phyloP scores from a whole-genome alignment of 2,113 vertebrate species.

The Seriola aureovittata region DNA sequence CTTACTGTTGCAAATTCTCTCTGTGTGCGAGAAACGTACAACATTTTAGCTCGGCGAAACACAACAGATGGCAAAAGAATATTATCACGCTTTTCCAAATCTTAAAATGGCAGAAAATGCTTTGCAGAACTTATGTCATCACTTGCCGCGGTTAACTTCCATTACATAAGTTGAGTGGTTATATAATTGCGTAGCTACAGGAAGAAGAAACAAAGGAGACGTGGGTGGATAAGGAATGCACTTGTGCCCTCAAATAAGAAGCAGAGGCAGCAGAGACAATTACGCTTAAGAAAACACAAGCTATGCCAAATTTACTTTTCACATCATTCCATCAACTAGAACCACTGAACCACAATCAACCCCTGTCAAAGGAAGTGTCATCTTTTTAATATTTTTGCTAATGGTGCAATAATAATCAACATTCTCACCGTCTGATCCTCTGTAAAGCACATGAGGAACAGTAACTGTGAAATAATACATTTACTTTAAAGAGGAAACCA shows the following conservation, averaged over 20 bases:
- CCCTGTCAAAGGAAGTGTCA: not conserved
- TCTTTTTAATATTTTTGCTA: not conserved
- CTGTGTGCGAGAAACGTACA: not conserved
- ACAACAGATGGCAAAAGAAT: constrained; percentile 30
- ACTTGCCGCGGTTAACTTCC: constrained; percentile 38
- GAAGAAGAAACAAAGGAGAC: constrained; percentile 58
- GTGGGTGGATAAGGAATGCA: constrained; percentile 54
- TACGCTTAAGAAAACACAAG: constrained; percentile 11
- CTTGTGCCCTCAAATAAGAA: constrained; percentile 36
- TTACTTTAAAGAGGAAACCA: not conserved
- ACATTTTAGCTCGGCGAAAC: constrained; percentile 7
- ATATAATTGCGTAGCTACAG: constrained; percentile 66
- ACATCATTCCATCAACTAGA: not conserved
- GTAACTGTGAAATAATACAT: not conserved
- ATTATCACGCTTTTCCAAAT: constrained; percentile 31
- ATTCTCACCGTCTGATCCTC: too few relatives aligned
- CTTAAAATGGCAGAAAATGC: constrained; percentile 52
- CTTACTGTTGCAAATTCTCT: not conserved
- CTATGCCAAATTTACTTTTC: not conserved
- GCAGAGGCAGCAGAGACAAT: constrained; percentile 40
- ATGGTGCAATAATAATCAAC: not conserved
- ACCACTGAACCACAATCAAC: not conserved
- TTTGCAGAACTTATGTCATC: constrained; percentile 57
- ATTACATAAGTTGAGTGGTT: constrained; percentile 74
- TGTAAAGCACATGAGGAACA: not conserved